Evolutionary conservation across 2,113 vertebrate genomes (phyloP).

Genomic region (Telmatochromis brichardi): DNA sequence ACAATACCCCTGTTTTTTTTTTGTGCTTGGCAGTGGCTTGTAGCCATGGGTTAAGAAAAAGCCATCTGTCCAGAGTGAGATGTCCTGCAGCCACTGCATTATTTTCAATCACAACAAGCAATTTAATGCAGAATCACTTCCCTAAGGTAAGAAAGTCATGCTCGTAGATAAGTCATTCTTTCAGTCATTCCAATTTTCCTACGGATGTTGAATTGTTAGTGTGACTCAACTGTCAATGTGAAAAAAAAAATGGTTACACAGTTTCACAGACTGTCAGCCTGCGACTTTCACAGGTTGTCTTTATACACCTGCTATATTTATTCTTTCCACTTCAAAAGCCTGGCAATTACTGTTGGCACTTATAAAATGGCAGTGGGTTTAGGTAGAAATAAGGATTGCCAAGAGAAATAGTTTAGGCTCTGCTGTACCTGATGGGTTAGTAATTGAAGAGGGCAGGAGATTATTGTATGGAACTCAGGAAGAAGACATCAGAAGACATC

Average conservation of each 20-base stretch:
- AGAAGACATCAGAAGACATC: conserved; percentile 10
- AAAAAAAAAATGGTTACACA: background rate
- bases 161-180: conserved; percentile 39
- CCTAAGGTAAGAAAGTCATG: conserved; percentile 21
- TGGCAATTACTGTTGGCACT: conserved; percentile 38
- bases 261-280: conserved; percentile 14
- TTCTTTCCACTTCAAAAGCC: conserved; percentile 36
- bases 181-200: conserved; percentile 30
- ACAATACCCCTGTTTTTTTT: background rate
- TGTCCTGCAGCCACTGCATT: conserved; percentile 33
- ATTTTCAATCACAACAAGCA: conserved; percentile 53
- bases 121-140: conserved; percentile 52
- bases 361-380: conserved; percentile 21
- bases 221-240: background rate
- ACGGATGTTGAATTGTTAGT: conserved; percentile 32
- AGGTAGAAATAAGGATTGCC: conserved; percentile 45
- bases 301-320: conserved; percentile 22
- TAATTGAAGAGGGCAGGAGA: conserved; percentile 56
- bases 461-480: conserved; percentile 11
- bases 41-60: conserved; percentile 9
- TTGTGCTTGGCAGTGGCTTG: background rate
- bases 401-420: conserved; percentile 6
- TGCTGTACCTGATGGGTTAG: conserved; percentile 21
- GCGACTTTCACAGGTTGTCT: conserved; percentile 4
- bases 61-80: conserved; percentile 21